Percentiles rank a stretch among this genome's conserved stretches.
phyloP scores from a whole-genome alignment of 2,888 invertebrate genomes.

The Plemyria rubiginata region DNA sequence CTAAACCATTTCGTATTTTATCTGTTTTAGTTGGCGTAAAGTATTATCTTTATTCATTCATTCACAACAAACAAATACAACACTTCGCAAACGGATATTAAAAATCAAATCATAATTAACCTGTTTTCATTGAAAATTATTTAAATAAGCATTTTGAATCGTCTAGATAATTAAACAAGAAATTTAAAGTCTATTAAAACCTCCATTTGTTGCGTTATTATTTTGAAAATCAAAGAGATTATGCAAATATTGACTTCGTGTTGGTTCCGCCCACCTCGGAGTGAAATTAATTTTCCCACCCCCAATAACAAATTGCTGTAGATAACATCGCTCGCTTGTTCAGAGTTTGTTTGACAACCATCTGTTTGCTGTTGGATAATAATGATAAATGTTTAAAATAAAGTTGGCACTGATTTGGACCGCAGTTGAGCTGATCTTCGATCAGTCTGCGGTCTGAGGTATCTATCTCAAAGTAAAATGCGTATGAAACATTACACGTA shows the following conservation, averaged over 20 bases:
- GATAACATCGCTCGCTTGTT: slow-evolving; percentile 38
- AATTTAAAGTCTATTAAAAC: slow-evolving; percentile 40
- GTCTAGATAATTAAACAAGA: neutral
- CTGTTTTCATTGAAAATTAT: neutral
- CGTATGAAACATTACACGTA: too few relatives aligned
- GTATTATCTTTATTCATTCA: too few relatives aligned
- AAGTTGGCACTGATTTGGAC: too few relatives aligned
- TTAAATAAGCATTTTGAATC: neutral
- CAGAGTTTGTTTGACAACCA: slow-evolving; percentile 35
- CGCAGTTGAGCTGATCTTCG: too few relatives aligned
- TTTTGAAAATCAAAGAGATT: slow-evolving; percentile 66
- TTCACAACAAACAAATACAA: too few relatives aligned
- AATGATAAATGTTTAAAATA: slow-evolving; percentile 22
- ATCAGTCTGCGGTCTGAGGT: too few relatives aligned
- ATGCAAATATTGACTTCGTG: slow-evolving; percentile 57
- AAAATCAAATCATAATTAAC: too few relatives aligned
- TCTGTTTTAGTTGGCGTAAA: too few relatives aligned
- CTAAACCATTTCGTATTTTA: too few relatives aligned
- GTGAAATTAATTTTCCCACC: slow-evolving; percentile 38
- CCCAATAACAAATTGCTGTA: slow-evolving; percentile 36
- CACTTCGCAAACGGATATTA: too few relatives aligned
- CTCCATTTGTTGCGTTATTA: slow-evolving; percentile 53
- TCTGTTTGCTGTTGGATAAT: slow-evolving; percentile 26
- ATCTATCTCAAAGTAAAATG: too few relatives aligned
- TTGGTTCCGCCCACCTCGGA: slow-evolving; percentile 31